A percentile compares a stretch with the other conserved stretches of the same genome.
These are phyloP conservation scores for Lutjanus campechanus DNA, from an alignment of 2,797 vertebrate species.

Conservation along the genomic window DNA sequence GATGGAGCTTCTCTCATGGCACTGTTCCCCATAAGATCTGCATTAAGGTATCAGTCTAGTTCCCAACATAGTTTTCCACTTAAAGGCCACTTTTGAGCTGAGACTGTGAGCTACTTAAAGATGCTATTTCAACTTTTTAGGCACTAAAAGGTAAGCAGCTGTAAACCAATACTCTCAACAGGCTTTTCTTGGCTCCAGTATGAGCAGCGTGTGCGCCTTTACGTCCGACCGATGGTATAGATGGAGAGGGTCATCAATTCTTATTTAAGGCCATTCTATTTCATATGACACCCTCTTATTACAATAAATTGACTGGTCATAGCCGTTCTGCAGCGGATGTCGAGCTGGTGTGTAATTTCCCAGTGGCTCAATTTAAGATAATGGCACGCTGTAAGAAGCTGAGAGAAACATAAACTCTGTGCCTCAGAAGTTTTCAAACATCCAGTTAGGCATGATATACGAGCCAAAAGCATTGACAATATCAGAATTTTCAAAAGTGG, in stretches of 20 bases:
- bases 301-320: slow-evolving; percentile 72
- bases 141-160: slow-evolving; percentile 58
- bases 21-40: slow-evolving; percentile 58
- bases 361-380: slow-evolving; percentile 76
- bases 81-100: slow-evolving; percentile 59
- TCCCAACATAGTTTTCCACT: slow-evolving; percentile 69
- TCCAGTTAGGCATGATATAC: slow-evolving; percentile 30
- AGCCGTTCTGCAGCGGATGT: slow-evolving; percentile 67
- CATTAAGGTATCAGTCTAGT: slow-evolving; percentile 56
- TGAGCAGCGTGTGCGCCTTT: slow-evolving; percentile 43
- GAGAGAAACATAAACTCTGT: slow-evolving; percentile 51
- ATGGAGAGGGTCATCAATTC: slow-evolving; percentile 77
- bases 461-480: slow-evolving; percentile 56
- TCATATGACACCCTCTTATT: slow-evolving; percentile 75
- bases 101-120: slow-evolving; percentile 62
- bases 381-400: slow-evolving; percentile 52
- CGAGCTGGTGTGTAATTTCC: slow-evolving; percentile 71
- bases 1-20: slow-evolving; percentile 52
- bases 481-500: slow-evolving; percentile 64
- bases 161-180: slow-evolving; percentile 79
- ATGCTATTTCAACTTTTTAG: slow-evolving; percentile 71
- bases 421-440: slow-evolving; percentile 47
- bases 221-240: slow-evolving; percentile 58
- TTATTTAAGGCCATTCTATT: slow-evolving; percentile 80
- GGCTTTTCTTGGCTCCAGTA: slow-evolving; percentile 64